A percentile compares a stretch with the other conserved stretches of the same genome.
Evolutionary conservation across 1,140 invertebrate species (phyloP).

Genomic region (Pseudomyrmex cubaensis): DNA sequence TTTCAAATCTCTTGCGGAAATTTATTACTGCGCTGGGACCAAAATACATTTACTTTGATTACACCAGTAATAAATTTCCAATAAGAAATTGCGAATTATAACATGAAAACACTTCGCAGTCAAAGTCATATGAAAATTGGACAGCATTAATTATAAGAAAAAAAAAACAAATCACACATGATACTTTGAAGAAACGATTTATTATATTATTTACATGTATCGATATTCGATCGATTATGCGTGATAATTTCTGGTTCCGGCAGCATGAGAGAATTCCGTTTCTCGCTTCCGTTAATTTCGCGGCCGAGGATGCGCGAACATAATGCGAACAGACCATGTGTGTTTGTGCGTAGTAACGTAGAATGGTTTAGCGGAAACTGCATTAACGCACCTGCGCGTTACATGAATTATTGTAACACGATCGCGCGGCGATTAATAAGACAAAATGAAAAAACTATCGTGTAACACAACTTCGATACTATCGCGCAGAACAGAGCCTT

Average conservation of each 20-base stretch:
- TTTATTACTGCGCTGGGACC: too few relatives aligned
- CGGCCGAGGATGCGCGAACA: conserved; percentile 31
- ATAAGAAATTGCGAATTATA: too few relatives aligned
- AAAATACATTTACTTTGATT: too few relatives aligned
- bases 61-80: too few relatives aligned
- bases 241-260: background rate
- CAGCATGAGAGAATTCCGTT: background rate
- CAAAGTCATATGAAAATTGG: too few relatives aligned
- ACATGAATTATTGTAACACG: conserved; percentile 53
- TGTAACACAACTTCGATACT: background rate
- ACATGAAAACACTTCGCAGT: too few relatives aligned
- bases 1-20: too few relatives aligned
- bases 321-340: conserved; percentile 49
- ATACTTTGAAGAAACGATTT: background rate
- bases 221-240: background rate
- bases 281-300: conserved; percentile 39
- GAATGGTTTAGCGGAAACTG: conserved; percentile 34
- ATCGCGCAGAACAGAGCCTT: background rate
- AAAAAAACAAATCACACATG: background rate
- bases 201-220: background rate
- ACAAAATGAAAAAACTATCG: background rate
- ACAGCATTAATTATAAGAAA: background rate
- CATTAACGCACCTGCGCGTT: conserved; percentile 48
- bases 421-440: conserved; percentile 18
- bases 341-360: conserved; percentile 29